Conservation (phyloP, 2,797 vertebrate genomes). For the Cryptoblepharus egeriae region DNA sequence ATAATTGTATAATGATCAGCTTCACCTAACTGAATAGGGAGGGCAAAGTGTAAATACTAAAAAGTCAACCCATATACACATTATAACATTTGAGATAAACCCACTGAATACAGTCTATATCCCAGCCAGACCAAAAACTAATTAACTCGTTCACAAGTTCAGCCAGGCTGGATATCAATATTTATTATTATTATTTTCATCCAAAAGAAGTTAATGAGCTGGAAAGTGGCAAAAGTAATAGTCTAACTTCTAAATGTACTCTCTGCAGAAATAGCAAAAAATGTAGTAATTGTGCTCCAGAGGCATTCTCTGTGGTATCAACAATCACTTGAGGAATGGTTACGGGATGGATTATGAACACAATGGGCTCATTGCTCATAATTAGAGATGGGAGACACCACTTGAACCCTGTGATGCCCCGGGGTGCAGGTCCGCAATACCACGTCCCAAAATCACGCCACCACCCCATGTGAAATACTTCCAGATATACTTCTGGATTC, state of each 20-base stretch:
- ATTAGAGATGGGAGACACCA: too few relatives aligned
- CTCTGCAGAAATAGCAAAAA: slow-evolving; percentile 33
- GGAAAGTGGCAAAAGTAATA: slow-evolving; percentile 47
- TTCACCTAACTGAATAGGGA: not conserved
- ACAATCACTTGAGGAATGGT: slow-evolving; percentile 23
- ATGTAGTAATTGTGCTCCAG: slow-evolving; percentile 34
- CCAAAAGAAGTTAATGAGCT: slow-evolving; percentile 55
- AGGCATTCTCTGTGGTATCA: slow-evolving; percentile 34
- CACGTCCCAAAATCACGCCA: too few relatives aligned
- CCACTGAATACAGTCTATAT: slow-evolving; percentile 30
- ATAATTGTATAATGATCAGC: too few relatives aligned
- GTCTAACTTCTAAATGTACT: slow-evolving; percentile 43
- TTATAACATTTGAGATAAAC: slow-evolving; percentile 38
- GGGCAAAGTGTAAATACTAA: slow-evolving; percentile 14
- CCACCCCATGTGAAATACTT: too few relatives aligned
- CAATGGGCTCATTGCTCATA: too few relatives aligned
- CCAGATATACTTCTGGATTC: too few relatives aligned
- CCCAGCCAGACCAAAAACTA: slow-evolving; percentile 59
- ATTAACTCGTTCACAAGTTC: slow-evolving; percentile 65
- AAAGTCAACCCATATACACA: slow-evolving; percentile 38
- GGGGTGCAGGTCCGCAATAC: too few relatives aligned
- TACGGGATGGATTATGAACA: slow-evolving; percentile 2
- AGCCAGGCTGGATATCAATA: slow-evolving; percentile 60
- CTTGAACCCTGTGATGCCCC: too few relatives aligned
- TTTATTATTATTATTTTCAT: slow-evolving; percentile 30